Base-by-base conservation (phyloP, 2,797 vertebrate genomes). In the Allobates femoralis region DNA sequence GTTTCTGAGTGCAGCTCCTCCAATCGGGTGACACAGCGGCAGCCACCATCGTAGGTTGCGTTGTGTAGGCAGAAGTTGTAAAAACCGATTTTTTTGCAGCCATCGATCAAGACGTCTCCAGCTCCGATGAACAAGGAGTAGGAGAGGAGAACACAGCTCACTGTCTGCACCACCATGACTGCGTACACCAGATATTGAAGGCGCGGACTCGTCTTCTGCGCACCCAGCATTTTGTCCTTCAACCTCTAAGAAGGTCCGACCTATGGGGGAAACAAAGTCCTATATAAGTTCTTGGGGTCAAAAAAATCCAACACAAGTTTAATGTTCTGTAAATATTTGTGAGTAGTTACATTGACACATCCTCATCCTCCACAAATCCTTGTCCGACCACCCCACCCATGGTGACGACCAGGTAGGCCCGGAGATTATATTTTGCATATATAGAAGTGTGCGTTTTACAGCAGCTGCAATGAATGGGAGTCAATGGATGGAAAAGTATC, bases 31-130 rank as follows among this genome's bases (percentile, higher is more conserved):
- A 84, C 8, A 30, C 66, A 84, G 56, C 30, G 34, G 32, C 86
- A 87, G 67, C 41, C 37, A 0, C 28, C 81, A 3, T 11, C 37
- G 5, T 5, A 51, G 1, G 64, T 84, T 26, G 50, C 34, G 26
- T 84, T 87, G 1, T 30, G 50, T 10, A 79, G 15, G 55, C 73
- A 87, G 51, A 53, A 87, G 41, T 84, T 84, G 32, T 87, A 84
- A 21, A 87, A 87, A 15, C 86, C 81, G 6, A 84, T 79, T 41
- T 79, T 79, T 46, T 84, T 83, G 41, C 86, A 87, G 5, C 81
- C 86, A 10, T 41, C 30, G 10, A 71, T 26, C 7, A 60, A 5
- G 18, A 87, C 8, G 66, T 83, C 46, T 7, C 86, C 86, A 26
- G 53, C 75, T 16, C 34, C 41, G n/a, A 79, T 6, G 21, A 79